phyloP scores from a whole-genome alignment of 2,888 invertebrate genomes.

The Caenorhabditis japonica region DNA sequence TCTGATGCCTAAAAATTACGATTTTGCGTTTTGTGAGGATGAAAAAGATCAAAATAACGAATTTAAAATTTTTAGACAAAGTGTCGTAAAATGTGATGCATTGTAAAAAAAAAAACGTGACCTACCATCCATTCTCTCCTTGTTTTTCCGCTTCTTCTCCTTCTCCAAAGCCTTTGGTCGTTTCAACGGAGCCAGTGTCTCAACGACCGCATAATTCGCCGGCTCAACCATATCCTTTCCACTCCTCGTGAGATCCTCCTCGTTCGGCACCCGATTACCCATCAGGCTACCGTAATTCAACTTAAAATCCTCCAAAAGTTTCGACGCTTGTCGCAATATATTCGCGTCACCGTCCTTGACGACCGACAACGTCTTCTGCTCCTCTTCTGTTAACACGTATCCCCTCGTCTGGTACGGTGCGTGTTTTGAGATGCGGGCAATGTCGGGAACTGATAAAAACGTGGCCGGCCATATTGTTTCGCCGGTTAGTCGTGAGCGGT shows the following conservation, averaged over 20 bases:
- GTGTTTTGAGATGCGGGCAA: constrained; percentile 1
- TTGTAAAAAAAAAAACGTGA: background rate
- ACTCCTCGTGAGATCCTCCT: background rate
- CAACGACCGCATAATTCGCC: constrained; percentile 1
- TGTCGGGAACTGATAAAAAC: constrained; percentile 8
- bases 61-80: no score
- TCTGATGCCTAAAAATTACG: no score
- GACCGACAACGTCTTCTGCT: constrained; percentile 15
- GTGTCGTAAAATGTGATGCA: no score
- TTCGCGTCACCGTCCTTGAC: constrained; percentile 15
- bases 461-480: constrained; percentile 10
- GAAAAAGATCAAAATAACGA: no score
- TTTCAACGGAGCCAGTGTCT: constrained; percentile 8
- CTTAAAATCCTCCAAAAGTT: constrained; percentile 7
- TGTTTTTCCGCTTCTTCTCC: constrained; percentile 27
- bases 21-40: no score
- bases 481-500: constrained; percentile 5
- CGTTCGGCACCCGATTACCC: constrained; percentile 2
- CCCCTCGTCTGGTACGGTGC: constrained; percentile 7
- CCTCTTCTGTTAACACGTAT: constrained; percentile 14
- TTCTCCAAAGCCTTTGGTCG: constrained; percentile 10
- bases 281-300: constrained; percentile 36
- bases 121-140: constrained; percentile 32
- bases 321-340: background rate
- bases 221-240: background rate